Percentiles rank a stretch among this genome's conserved stretches.
These are phyloP conservation scores for Athalia circularis DNA, from an alignment of 2,888 invertebrate species.

Conservation along the genomic window DNA sequence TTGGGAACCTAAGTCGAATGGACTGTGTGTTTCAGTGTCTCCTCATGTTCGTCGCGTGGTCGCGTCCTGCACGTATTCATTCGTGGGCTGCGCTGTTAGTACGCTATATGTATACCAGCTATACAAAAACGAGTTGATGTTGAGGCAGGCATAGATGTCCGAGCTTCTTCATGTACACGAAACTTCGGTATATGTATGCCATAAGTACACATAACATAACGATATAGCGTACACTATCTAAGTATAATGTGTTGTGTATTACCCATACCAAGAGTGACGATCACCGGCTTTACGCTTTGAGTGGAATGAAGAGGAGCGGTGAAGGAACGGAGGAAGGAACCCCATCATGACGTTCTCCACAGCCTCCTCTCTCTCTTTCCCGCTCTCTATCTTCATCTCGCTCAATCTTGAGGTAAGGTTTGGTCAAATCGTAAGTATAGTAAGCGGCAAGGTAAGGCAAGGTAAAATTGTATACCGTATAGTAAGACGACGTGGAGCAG, in stretches of 20 bases:
- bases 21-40: slow-evolving; percentile 33
- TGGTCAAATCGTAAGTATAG: slow-evolving; percentile 29
- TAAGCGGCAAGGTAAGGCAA: slow-evolving; percentile 33
- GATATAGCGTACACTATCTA: background rate
- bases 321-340: slow-evolving; percentile 4
- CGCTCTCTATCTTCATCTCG: too few relatives aligned
- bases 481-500: slow-evolving; percentile 16
- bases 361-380: background rate
- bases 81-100: slow-evolving; percentile 14
- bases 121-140: slow-evolving; percentile 3
- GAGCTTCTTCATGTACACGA: background rate
- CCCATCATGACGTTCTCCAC: slow-evolving; percentile 21
- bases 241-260: too few relatives aligned
- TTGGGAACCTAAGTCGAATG: slow-evolving; percentile 40
- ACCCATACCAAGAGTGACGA: too few relatives aligned
- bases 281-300: background rate
- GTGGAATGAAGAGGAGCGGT: background rate
- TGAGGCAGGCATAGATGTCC: slow-evolving; percentile 36
- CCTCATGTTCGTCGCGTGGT: slow-evolving; percentile 2
- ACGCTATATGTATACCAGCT: background rate
- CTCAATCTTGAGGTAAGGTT: slow-evolving; percentile 8
- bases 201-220: slow-evolving; percentile 6
- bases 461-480: background rate
- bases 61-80: background rate
- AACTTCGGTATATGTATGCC: background rate